Conservation (phyloP, 64 coral and sea anemone species). For the Acropora yongei region DNA sequence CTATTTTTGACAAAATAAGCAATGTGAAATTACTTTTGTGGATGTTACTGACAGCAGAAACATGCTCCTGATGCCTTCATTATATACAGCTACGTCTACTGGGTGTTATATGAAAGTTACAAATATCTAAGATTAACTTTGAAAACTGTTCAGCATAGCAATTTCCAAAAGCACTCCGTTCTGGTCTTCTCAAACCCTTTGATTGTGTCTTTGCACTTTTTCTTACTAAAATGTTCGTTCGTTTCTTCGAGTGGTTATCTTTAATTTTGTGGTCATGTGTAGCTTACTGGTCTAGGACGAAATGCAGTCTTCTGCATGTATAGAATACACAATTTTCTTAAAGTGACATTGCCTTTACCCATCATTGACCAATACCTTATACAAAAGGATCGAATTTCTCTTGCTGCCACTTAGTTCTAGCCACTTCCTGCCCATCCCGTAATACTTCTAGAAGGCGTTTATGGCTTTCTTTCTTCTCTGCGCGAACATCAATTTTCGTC, state of each 20-base stretch:
- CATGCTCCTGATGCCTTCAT: not conserved
- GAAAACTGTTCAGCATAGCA: not conserved
- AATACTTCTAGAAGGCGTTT: not conserved
- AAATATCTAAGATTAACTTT: not conserved
- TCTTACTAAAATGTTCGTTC: not conserved
- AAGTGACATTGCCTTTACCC: not conserved
- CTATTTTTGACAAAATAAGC: not conserved
- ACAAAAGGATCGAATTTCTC: not conserved
- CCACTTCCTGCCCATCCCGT: constrained; percentile 1
- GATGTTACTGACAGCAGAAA: not conserved
- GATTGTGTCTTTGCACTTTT: not conserved
- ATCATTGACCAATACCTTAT: not conserved
- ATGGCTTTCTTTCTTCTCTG: not conserved
- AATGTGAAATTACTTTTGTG: not conserved
- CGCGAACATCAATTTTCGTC: not conserved
- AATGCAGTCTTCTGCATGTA: not conserved
- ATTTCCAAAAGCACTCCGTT: not conserved
- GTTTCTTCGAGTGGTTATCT: not conserved
- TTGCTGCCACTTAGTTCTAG: not conserved
- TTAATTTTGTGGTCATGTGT: not conserved
- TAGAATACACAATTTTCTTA: not conserved
- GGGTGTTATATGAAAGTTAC: not conserved
- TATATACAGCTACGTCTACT: not conserved
- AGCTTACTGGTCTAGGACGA: not conserved
- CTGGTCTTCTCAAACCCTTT: not conserved